Evolutionary conservation across 1,140 invertebrate species (phyloP), one percentile per base, ranked within the genome.

Genomic region (Hyles euphorbiae): DNA sequence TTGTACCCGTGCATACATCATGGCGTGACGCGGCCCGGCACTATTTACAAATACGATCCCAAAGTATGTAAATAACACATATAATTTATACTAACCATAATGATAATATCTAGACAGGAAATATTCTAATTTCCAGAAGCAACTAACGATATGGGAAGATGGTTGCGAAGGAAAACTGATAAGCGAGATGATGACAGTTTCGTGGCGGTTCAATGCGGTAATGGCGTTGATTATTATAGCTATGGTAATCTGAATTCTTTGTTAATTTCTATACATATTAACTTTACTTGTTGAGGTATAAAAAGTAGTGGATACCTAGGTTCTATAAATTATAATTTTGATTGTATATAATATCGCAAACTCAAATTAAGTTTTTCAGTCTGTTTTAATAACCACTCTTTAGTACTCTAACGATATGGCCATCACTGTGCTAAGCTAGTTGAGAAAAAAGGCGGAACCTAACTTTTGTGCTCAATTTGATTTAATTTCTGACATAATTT

Each of bases 101-200:
- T 40, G 4, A 40, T 40, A n/a, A 22, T 11, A 48, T 48, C n/a
- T 10, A 48, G n/a, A n/a, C 22, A 22, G 7, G n/a, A 8, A 48
- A 5, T n/a, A n/a, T 48, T 8, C 5, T 48, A n/a, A 48, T 48
- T 5, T 48, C 22, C 60, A 86, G 81, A 74, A 70, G 57, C 75
- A 83, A 61, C 48, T 86, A 33, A 86, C 83, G 33, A 88, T 88
- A 59, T 88, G 77, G 81, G 63, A 72, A 9, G 73, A 72, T 40
- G 85, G 85, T 7, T 88, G 85, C 48, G 85, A 88, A 70, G 81
- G 86, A 47, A 86, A 86, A 50, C 58, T 88, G n/a, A 88, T 88
- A 61, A 72, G 57, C 32, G 83, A 88, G 66, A 88, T 88, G 83
- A 83, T 81, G 83, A 67, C 73, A 0, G 77, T 88, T 1, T 88